These are phyloP conservation scores for Brachionus angularis DNA, from an alignment of 1,140 invertebrate genomes.

Conservation along the genomic window DNA sequence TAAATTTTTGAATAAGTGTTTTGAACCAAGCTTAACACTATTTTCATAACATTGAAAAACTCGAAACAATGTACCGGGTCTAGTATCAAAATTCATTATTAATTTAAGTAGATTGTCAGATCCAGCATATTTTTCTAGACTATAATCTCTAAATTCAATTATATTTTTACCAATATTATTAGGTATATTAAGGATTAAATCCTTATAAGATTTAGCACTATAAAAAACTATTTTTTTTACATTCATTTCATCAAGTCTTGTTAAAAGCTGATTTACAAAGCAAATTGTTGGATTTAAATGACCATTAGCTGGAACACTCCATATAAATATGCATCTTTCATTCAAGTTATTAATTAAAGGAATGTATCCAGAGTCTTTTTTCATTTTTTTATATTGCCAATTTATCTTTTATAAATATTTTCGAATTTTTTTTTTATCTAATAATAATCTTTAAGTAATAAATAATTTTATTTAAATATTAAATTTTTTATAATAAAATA, in stretches of 20 bases:
- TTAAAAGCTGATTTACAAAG: conserved; percentile 14
- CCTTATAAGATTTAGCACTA: conserved; percentile 2
- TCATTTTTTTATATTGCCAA: too few relatives aligned
- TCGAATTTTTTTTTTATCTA: too few relatives aligned
- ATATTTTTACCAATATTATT: conserved; percentile 36
- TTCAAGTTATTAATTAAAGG: too few relatives aligned
- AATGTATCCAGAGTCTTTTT: too few relatives aligned
- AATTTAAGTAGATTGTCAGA: conserved; percentile 32
- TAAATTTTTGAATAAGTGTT: conserved; percentile 15
- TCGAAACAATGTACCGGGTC: conserved; percentile 28
- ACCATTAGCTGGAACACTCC: conserved; percentile 41
- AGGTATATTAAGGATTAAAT: conserved; percentile 33
- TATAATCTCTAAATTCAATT: conserved; percentile 38
- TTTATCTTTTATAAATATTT: too few relatives aligned
- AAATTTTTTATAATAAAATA: too few relatives aligned
- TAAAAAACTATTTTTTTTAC: conserved; percentile 26
- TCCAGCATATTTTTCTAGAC: conserved; percentile 21
- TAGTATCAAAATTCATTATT: conserved; percentile 41
- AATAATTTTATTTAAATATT: too few relatives aligned
- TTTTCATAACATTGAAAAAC: conserved; percentile 44
- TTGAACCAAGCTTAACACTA: conserved; percentile 12
- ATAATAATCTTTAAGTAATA: too few relatives aligned
- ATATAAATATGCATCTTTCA: conserved; percentile 27
- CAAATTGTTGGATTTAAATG: conserved; percentile 40
- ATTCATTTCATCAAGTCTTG: conserved; percentile 12